These are phyloP conservation scores for Patiria miniata DNA, from an alignment of 35 echinoderm and acorn worm species.

Conservation along the genomic window DNA sequence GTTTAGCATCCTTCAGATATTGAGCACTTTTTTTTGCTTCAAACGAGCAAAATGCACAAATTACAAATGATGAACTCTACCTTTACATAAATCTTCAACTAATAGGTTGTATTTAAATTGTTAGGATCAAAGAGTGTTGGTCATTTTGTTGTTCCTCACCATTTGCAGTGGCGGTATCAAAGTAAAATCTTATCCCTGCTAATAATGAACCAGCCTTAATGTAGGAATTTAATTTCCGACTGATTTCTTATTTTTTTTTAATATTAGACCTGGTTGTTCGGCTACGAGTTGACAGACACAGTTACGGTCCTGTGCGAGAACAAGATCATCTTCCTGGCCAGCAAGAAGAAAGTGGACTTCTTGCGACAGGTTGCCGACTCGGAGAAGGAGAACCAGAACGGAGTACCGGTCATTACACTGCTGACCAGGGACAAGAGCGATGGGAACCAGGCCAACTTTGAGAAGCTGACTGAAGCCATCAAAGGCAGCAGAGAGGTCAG, in stretches of 20 bases:
- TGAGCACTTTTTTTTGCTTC: no score
- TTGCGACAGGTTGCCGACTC: slow-evolving; percentile 74
- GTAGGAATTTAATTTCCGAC: no score
- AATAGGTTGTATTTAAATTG: no score
- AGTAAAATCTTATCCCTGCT: no score
- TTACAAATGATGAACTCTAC: no score
- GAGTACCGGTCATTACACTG: slow-evolving; percentile 79
- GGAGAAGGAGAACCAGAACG: slow-evolving; percentile 94
- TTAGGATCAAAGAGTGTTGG: no score
- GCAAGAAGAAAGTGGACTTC: slow-evolving; percentile 97
- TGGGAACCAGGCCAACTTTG: slow-evolving; percentile 87
- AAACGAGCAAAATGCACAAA: no score
- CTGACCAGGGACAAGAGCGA: slow-evolving; percentile 79
- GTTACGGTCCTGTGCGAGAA: slow-evolving; percentile 84
- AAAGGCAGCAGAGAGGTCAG: slow-evolving; percentile 78
- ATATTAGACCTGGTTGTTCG: slow-evolving; percentile 92
- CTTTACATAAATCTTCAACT: no score
- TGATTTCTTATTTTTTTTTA: not conserved
- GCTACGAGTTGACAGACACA: slow-evolving; percentile 92
- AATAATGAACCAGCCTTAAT: no score
- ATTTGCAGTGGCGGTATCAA: no score
- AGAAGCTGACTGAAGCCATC: slow-evolving; percentile 68
- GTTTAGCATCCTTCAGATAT: no score
- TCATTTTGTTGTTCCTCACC: no score
- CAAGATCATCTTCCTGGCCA: slow-evolving; percentile 90